Evolutionary conservation across 2,888 invertebrate species (phyloP).

Genomic region (Aspidapion aeneum): DNA sequence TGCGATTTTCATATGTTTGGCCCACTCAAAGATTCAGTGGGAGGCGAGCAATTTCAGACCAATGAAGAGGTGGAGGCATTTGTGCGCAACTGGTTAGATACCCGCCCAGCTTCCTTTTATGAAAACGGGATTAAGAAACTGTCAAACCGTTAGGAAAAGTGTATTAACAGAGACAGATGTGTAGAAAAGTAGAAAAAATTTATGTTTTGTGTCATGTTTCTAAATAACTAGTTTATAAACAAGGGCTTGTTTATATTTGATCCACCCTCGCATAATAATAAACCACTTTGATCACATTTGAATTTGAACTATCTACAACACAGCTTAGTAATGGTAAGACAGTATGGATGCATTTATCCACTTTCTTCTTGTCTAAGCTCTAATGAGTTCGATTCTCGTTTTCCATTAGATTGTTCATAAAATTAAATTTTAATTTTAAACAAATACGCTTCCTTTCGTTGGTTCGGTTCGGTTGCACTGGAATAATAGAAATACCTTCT

Average conservation of each 20-base stretch:
- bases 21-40: too few species aligned
- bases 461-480: too few species aligned
- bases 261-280: slow-evolving; percentile 44
- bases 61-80: too few species aligned
- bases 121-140: slow-evolving; percentile 30
- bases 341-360: slow-evolving; percentile 41
- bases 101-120: slow-evolving; percentile 29
- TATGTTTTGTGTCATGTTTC: too few species aligned
- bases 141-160: too few species aligned
- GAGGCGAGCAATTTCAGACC: too few species aligned
- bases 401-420: neutral
- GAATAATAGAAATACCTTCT: too few species aligned
- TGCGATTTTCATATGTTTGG: too few species aligned
- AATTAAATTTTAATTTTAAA: neutral
- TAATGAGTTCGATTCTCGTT: too few species aligned
- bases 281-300: slow-evolving; percentile 35
- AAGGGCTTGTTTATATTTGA: slow-evolving; percentile 34
- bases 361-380: slow-evolving; percentile 31
- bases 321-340: slow-evolving; percentile 36
- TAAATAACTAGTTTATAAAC: slow-evolving; percentile 33
- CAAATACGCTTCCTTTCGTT: too few species aligned
- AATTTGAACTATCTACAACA: slow-evolving; percentile 36
- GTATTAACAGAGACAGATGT: too few species aligned
- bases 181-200: too few species aligned
- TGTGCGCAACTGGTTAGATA: slow-evolving; percentile 35